Evolutionary conservation across 2,113 vertebrate genomes (phyloP).

Genomic region (Psittacara wagleri): DNA sequence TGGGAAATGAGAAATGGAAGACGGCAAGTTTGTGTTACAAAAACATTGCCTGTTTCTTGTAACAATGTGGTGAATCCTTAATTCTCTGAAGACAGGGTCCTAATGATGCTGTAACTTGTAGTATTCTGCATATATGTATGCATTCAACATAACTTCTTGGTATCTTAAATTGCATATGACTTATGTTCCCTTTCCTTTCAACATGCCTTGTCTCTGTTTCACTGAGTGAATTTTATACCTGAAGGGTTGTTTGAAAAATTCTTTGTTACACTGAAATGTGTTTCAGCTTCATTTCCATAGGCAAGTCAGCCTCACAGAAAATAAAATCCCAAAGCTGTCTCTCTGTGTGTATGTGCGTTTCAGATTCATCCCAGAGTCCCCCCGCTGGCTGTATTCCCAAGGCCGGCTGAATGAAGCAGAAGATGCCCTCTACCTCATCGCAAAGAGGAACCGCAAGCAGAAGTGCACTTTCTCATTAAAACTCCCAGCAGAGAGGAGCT

Average conservation of each 20-base stretch:
- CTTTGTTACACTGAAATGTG: not conserved
- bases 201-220: not conserved
- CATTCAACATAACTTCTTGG: not conserved
- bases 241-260: not conserved
- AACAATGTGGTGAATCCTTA: not conserved
- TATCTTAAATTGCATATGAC: not conserved
- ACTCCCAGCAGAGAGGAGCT: conserved; percentile 42
- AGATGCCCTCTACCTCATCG: conserved; percentile 76
- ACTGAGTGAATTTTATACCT: not conserved
- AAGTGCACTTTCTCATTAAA: conserved; percentile 72
- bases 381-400: conserved; percentile 83
- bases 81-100: not conserved
- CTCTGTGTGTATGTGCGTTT: not conserved
- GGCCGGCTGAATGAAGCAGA: conserved; percentile 78
- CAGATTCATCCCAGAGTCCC: conserved; percentile 84
- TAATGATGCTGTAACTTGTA: not conserved
- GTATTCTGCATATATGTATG: not conserved
- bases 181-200: not conserved
- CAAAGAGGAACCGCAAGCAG: conserved; percentile 73
- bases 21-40: not conserved
- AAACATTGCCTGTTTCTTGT: not conserved
- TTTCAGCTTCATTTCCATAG: not conserved
- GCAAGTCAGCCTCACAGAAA: not conserved
- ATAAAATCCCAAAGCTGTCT: not conserved
- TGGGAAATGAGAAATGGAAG: not conserved